A percentile compares a stretch with the other conserved stretches of the same genome.
These are phyloP conservation scores for Pandemis cinnamomeana DNA, from an alignment of 2,888 invertebrate species.

Conservation along the genomic window DNA sequence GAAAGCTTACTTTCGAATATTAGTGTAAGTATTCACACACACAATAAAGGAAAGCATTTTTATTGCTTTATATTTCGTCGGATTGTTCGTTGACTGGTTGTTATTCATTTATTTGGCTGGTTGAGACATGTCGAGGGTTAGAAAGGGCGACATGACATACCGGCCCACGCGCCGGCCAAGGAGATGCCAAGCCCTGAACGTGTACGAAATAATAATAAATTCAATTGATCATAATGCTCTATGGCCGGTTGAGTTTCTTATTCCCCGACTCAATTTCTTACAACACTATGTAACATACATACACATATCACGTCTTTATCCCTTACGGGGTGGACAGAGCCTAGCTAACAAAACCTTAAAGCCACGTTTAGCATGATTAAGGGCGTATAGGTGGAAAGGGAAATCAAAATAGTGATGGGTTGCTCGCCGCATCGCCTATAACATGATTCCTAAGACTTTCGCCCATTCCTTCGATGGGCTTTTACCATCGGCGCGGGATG, in stretches of 20 bases:
- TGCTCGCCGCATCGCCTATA: no score
- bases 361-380: no score
- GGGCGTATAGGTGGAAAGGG: no score
- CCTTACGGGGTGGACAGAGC: no score
- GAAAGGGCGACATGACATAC: background rate
- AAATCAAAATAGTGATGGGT: no score
- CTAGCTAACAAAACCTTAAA: no score
- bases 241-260: slow-evolving; percentile 8
- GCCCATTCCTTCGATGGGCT: no score
- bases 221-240: slow-evolving; percentile 15
- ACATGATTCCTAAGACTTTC: no score
- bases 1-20: no score
- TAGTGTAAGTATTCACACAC: no score
- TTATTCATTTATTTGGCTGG: slow-evolving; percentile 20
- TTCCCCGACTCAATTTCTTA: slow-evolving; percentile 17
- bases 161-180: slow-evolving; percentile 9
- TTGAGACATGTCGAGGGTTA: slow-evolving; percentile 11
- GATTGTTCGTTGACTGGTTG: background rate
- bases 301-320: no score
- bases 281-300: background rate
- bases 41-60: background rate
- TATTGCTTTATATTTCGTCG: background rate
- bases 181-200: slow-evolving; percentile 23
- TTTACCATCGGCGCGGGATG: no score
- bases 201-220: slow-evolving; percentile 29